Evolutionary conservation across 2,888 invertebrate genomes (phyloP).

Genomic region (Mythimna lalbum): DNA sequence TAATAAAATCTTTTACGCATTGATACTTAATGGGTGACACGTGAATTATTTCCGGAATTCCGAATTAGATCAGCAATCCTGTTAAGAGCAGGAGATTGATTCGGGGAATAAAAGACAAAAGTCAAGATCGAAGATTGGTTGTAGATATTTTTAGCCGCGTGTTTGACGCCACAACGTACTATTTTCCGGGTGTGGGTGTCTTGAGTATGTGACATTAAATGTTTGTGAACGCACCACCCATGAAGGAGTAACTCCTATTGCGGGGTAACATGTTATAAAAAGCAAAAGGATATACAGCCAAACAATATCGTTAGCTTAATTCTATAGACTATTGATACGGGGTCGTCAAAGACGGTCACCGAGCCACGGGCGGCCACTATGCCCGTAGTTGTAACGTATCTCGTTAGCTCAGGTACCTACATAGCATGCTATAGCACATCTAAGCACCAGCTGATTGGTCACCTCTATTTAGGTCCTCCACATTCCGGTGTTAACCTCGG

Average conservation of each 20-base stretch:
- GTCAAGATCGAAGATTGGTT: constrained; percentile 16
- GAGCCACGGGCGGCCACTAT: constrained; percentile 19
- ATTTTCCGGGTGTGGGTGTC: too few species aligned
- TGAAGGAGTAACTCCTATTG: too few species aligned
- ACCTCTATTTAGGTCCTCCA: constrained; percentile 74
- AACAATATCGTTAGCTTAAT: constrained; percentile 9
- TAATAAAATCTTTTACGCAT: constrained; percentile 29
- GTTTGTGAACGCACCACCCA: too few species aligned
- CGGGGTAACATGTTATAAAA: too few species aligned
- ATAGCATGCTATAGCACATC: constrained; percentile 20
- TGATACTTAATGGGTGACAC: constrained; percentile 16
- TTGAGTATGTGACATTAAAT: too few species aligned
- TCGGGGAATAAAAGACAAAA: constrained; percentile 32
- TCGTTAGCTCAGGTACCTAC: constrained; percentile 25
- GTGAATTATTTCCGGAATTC: constrained; percentile 26
- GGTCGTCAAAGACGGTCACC: constrained; percentile 17
- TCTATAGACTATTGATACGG: constrained; percentile 6
- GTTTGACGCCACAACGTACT: neutral
- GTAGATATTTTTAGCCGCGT: constrained; percentile 7
- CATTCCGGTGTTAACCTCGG: constrained; percentile 81
- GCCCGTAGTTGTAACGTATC: constrained; percentile 33
- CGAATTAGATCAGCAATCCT: constrained; percentile 35
- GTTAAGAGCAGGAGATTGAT: constrained; percentile 30
- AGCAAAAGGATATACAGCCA: neutral
- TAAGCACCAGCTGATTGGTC: constrained; percentile 73